Percentiles rank a stretch among this genome's conserved stretches.
phyloP scores from a whole-genome alignment of 2,113 vertebrate genomes.

The Ammospiza nelsoni region DNA sequence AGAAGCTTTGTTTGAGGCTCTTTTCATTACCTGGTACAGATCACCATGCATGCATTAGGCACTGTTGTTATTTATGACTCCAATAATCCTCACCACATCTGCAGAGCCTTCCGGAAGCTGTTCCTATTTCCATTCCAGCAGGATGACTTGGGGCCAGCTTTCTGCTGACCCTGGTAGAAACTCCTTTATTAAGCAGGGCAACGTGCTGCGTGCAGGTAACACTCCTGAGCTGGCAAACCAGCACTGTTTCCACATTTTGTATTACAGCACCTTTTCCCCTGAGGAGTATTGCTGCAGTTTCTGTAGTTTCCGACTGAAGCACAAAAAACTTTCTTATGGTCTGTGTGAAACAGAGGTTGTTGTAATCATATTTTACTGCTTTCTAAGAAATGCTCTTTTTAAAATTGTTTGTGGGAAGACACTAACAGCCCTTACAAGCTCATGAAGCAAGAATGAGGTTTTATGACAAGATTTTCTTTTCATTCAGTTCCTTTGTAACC shows the following conservation, averaged over 20 bases:
- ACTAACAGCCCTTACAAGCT: not conserved
- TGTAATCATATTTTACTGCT: not conserved
- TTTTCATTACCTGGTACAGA: conserved; percentile 44
- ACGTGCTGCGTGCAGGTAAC: not conserved
- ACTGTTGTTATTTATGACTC: conserved; percentile 34
- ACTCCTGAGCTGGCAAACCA: not conserved
- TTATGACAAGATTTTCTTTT: not conserved
- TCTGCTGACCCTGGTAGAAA: conserved; percentile 59
- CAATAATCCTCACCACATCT: not conserved
- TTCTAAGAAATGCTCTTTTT: not conserved
- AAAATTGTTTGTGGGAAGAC: not conserved
- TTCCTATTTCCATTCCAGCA: conserved; percentile 37
- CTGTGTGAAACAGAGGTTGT: not conserved
- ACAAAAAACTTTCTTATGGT: not conserved
- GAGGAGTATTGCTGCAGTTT: not conserved
- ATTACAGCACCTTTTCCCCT: not conserved
- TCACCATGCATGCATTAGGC: not conserved
- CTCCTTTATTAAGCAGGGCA: conserved; percentile 13
- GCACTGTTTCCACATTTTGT: not conserved
- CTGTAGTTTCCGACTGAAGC: not conserved
- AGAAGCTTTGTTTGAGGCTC: conserved; percentile 17
- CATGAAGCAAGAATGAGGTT: not conserved
- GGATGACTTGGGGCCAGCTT: conserved; percentile 30
- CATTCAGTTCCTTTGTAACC: not conserved
- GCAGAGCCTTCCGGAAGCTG: conserved; percentile 1